Evolutionary conservation across 2,113 vertebrate species (phyloP), one percentile per base, ranked within the genome.

Genomic region (Atlantisia rogersi): DNA sequence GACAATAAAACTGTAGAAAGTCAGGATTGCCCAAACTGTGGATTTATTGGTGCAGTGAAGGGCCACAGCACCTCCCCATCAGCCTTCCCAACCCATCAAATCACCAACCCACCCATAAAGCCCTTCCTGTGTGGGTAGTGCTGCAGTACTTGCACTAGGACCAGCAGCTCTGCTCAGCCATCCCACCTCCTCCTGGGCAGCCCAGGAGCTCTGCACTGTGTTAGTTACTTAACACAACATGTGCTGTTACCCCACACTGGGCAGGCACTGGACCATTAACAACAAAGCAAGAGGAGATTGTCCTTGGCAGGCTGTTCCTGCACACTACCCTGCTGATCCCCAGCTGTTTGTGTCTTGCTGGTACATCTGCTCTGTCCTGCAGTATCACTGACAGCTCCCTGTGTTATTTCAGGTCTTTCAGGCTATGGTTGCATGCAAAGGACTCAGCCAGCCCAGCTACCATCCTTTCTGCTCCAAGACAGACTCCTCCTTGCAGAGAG

Each of bases 201-300:
- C 60, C 60, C 64, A n/a, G 59, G 48, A 86, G 50, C 52, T 53
- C 65, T 28, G 52, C 3, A 1, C 46, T 44, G 73, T 9, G 31
- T 10, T 14, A 1, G 28, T 2, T 15, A 42, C 42, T 74, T 59
- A 40, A n/a, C 1, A 1, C 48, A 68, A 17, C 35, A 7, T 7
- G 40, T 56, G 75, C 29, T 3, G 1, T 28, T 35, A 31, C 6
- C 63, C 22, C 67, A 15, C 31, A 10, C 64, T 11, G 32, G 1
- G 6, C 24, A 13, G 65, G 21, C 83, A 60, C 42, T 3, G 25
- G 3, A 22, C 35, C 35, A 2, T n/a, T 15, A 53, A 22, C 35
- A 9, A 17, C 25, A 26, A 65, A 73, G 42, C 24, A 25, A 48
- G 69, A 63, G 69, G 59, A 59, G 48, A 7, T 8, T 12, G 64